phyloP scores from a whole-genome alignment of 2,113 vertebrate species.

The Apteryx mantelli region DNA sequence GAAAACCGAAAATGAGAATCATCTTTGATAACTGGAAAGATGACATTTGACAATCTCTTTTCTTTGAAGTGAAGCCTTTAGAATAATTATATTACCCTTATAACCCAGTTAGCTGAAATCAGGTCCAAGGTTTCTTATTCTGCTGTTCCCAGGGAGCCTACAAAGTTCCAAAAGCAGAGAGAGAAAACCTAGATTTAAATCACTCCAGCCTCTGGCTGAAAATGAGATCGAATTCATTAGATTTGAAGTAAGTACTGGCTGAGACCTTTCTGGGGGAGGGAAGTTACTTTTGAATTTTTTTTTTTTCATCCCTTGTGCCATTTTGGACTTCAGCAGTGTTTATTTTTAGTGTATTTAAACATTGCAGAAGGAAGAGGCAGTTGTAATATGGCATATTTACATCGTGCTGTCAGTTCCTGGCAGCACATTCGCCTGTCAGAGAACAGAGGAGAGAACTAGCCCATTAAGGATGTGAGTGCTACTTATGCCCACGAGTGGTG shows the following conservation, averaged over 20 bases:
- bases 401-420: slow-evolving; percentile 61
- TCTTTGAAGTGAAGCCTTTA: background rate
- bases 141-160: background rate
- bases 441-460: background rate
- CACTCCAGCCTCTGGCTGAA: background rate
- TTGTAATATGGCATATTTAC: slow-evolving; percentile 64
- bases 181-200: background rate
- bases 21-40: background rate
- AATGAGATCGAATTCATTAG: slow-evolving; percentile 5
- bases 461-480: slow-evolving; percentile 50
- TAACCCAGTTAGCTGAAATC: background rate
- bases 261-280: background rate
- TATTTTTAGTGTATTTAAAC: slow-evolving; percentile 67
- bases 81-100: background rate
- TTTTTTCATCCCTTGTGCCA: slow-evolving; percentile 39
- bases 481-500: slow-evolving; percentile 1
- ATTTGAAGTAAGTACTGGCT: background rate
- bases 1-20: background rate
- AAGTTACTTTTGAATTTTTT: background rate
- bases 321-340: slow-evolving; percentile 40
- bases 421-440: slow-evolving; percentile 22
- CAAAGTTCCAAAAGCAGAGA: background rate
- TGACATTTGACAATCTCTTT: background rate
- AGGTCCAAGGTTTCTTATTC: background rate
- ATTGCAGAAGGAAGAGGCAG: slow-evolving; percentile 47